Base-by-base conservation (phyloP, 92 coral and sea anemone genomes). In the Montipora capitata region DNA sequence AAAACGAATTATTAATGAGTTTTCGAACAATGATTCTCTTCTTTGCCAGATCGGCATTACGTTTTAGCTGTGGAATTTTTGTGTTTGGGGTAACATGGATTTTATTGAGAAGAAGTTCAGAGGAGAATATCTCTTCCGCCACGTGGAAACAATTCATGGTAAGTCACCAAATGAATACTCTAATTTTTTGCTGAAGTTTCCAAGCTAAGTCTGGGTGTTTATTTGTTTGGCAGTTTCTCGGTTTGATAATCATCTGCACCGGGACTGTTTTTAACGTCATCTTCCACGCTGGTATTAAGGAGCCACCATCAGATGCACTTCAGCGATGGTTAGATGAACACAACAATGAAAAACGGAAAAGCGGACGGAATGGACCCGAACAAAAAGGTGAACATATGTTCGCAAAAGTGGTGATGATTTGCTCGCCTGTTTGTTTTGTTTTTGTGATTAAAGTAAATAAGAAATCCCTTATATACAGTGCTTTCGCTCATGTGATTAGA, bases 111-210 rank as follows among this genome's bases (percentile, higher is more conserved):
- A 94, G 87, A 83, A 95, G 96, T 65, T 82, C 91, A 3, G 96
- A 95, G 65, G 58, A 77, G 63, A 90, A 64, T n/a, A 83, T 95
- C 65, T 87, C 92, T 35, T 90, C 94, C 7, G 68, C 87, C 14
- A 91, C 85, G 17, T 95, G 98, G 98, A 85, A 93, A 35, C 94
- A 95, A 68, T 95, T 95, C 45, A 93, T 95, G 98, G 98, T 95
- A 79, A 75, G 95, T 77, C 18, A 20, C 40, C n/a, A n/a, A 6
- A 2, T n/a, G n/a, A 38, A 12, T 57, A 10, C 14, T 57, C 13
- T 57, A 10, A 1, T 27, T 27, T 48, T 48, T 48, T 48, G 52
- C 10, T 48, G 52, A 48, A 48, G 6, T 48, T 27, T 27, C 35
- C 35, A 27, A 27, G 35, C 35, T 27, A 27, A 27, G 35, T 27